A percentile compares a stretch with the other conserved stretches of the same genome.
phyloP scores from a whole-genome alignment of 2,113 vertebrate species.

The Brachionichthys hirsutus region DNA sequence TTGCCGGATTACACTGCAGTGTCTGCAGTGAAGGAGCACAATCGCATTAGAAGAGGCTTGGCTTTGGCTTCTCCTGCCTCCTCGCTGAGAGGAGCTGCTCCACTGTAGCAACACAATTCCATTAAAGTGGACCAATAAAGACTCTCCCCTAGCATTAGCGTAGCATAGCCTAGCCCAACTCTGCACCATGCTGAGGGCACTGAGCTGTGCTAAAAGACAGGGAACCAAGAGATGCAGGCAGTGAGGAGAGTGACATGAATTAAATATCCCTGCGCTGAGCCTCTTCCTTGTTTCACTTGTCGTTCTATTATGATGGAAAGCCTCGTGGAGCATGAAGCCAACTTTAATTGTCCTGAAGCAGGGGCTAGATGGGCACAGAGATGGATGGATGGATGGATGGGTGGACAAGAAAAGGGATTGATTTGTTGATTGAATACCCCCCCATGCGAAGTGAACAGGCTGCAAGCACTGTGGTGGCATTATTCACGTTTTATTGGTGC shows the following conservation, averaged over 20 bases:
- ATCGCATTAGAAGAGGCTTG: slow-evolving; percentile 47
- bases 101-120: slow-evolving; percentile 55
- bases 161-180: slow-evolving; percentile 34
- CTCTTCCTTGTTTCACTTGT: slow-evolving; percentile 64
- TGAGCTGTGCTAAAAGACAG: slow-evolving; percentile 75
- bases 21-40: slow-evolving; percentile 56
- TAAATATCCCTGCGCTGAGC: slow-evolving; percentile 72
- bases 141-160: slow-evolving; percentile 26
- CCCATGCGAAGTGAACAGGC: slow-evolving; percentile 56
- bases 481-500: slow-evolving; percentile 68
- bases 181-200: slow-evolving; percentile 65
- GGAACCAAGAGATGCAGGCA: slow-evolving; percentile 59
- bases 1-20: slow-evolving; percentile 30
- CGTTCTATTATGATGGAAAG: slow-evolving; percentile 68
- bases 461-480: slow-evolving; percentile 45
- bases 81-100: slow-evolving; percentile 17
- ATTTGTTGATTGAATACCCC: slow-evolving; percentile 7
- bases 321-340: slow-evolving; percentile 60
- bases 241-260: slow-evolving; percentile 73
- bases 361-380: slow-evolving; percentile 28
- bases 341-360: slow-evolving; percentile 71
- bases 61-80: slow-evolving; percentile 17
- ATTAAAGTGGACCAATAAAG: slow-evolving; percentile 46
- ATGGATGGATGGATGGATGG: slow-evolving; percentile 45
- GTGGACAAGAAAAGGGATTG: slow-evolving; percentile 21